phyloP scores from a whole-genome alignment of 2,888 invertebrate species.

The Netelia virgata region DNA sequence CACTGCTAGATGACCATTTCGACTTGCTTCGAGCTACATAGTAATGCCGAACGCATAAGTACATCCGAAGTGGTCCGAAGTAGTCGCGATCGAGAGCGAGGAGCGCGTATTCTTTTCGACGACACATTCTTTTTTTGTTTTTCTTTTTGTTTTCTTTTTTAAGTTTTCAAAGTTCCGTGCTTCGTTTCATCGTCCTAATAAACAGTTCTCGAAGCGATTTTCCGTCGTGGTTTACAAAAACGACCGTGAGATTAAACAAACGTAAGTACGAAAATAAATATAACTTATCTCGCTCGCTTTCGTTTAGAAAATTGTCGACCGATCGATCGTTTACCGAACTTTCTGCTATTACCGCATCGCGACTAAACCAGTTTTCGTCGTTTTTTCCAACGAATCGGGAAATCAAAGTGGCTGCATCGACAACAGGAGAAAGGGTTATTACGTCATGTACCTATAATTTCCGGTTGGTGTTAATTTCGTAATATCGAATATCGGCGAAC shows the following conservation, averaged over 20 bases:
- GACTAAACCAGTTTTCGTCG: conserved; percentile 52
- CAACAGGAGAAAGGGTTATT: neutral
- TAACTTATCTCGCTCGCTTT: neutral
- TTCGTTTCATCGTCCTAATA: neutral
- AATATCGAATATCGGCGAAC: too few relatives aligned
- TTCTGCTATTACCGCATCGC: conserved; percentile 44
- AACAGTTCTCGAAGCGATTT: too few relatives aligned
- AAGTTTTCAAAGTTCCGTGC: neutral
- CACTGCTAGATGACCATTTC: conserved; percentile 32
- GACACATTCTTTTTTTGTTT: neutral
- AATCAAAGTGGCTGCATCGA: neutral
- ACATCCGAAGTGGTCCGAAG: conserved; percentile 2
- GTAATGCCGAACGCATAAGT: conserved; percentile 56
- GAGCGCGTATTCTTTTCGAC: conserved; percentile 22
- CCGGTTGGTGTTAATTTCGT: too few relatives aligned
- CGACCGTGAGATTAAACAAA: neutral
- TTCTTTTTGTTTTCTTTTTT: neutral
- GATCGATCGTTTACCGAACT: conserved; percentile 6
- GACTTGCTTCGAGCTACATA: conserved; percentile 22
- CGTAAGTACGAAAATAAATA: neutral
- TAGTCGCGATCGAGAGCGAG: conserved; percentile 53
- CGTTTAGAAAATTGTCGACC: neutral
- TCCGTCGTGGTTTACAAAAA: too few relatives aligned
- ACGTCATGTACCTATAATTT: neutral
- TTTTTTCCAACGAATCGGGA: neutral